Evolutionary conservation across 2,797 vertebrate species (phyloP).

Genomic region (Sebastes itinus): DNA sequence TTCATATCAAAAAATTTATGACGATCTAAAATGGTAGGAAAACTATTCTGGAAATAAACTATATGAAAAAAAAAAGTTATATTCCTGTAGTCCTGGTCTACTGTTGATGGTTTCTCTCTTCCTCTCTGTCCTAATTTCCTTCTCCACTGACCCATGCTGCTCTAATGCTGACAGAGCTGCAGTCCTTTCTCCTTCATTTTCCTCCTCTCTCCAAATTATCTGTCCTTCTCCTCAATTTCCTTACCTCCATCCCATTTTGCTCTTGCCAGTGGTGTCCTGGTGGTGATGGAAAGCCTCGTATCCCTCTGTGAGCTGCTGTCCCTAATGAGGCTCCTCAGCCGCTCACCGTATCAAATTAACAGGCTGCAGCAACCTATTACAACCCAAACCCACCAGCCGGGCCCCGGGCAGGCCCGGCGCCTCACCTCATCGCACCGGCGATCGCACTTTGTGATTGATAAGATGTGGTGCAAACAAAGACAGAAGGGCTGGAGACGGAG

Average conservation of each 20-base stretch:
- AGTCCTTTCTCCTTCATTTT: slow-evolving; percentile 9
- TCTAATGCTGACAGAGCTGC: slow-evolving; percentile 10
- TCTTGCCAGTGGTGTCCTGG: slow-evolving; percentile 40
- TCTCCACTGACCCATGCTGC: slow-evolving; percentile 23
- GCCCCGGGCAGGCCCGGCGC: slow-evolving; percentile 40
- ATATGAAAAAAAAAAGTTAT: not conserved
- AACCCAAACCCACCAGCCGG: slow-evolving; percentile 55
- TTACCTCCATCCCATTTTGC: slow-evolving; percentile 46
- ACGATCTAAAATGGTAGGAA: not conserved
- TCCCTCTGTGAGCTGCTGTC: slow-evolving; percentile 44
- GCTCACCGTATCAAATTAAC: slow-evolving; percentile 78
- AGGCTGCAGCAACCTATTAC: slow-evolving; percentile 74
- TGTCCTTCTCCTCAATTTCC: slow-evolving; percentile 3
- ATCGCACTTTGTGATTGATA: slow-evolving; percentile 72
- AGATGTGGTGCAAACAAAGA: slow-evolving; percentile 62
- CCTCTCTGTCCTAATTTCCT: not conserved
- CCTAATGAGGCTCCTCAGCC: slow-evolving; percentile 74
- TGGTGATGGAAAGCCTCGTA: slow-evolving; percentile 59
- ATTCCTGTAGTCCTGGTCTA: not conserved
- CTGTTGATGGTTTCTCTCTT: not conserved
- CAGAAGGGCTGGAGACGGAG: not conserved
- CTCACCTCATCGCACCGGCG: slow-evolving; percentile 44
- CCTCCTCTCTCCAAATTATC: slow-evolving; percentile 29
- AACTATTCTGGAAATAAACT: slow-evolving; percentile 2
- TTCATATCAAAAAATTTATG: slow-evolving; percentile 25